Evolutionary conservation across 2,113 vertebrate genomes (phyloP), one percentile per base, ranked within the genome.

Genomic region (Mohoua ochrocephala): DNA sequence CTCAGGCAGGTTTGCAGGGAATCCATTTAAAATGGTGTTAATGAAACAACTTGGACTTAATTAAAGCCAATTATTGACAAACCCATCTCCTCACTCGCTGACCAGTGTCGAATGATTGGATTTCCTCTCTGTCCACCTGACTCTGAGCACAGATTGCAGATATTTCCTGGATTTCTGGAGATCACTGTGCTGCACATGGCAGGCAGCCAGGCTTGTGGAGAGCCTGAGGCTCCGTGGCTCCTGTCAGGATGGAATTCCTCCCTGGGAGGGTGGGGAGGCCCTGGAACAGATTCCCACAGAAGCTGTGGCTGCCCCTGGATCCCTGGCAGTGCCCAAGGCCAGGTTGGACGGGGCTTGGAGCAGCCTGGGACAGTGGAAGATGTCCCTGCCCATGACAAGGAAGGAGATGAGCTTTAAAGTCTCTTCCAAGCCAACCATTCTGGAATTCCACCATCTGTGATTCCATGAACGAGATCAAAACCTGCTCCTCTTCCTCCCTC

Each of bases 11-110:
- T 91, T 91, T 63, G 82, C 39, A 86, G 28, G 63, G 26, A 45
- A 95, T 56, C 78, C 52, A 39, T n/a, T 96, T 78, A 67, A 93
- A 90, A 57, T 1, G 0, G n/a, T 87, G 91, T 65, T 74, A 97
- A 94, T 78, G 80, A 95, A 77, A 76, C 42, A 91, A 87, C 84
- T 94, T 87, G 63, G 71, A 86, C 93, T 94, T 95, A 89, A 97
- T 96, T 96, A 95, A 88, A 92, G 73, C 47, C 75, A 61, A 74
- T 89, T 94, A 96, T 95, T 91, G 92, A 86, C 83, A 70, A 47
- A 53, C 31, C 65, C 74, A 17, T 44, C 24, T 15, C 41, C 63
- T 82, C 39, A 8, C 78, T 61, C 1, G 4, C 59, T 85, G 87
- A 21, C 65, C 19, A 3, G 45, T 42, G n/a, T 20, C 21, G 54